Evolutionary conservation across 2,888 invertebrate genomes (phyloP), one percentile per base, ranked within the genome.

Genomic region (Caenorhabditis parvicauda): DNA sequence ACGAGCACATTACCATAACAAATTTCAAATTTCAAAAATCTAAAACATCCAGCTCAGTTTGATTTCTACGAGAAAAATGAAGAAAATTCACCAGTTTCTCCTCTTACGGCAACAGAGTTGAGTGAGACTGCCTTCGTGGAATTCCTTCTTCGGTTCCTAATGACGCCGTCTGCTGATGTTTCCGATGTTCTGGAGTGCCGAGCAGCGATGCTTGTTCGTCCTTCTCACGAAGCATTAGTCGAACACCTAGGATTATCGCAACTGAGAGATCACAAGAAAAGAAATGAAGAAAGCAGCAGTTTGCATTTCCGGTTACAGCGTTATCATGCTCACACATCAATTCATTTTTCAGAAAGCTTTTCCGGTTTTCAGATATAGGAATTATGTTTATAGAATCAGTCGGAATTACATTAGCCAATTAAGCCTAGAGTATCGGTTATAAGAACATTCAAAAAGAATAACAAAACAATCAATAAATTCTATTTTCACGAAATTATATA

Each of bases 191-290:
- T 24, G 51, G 43, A 14, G 61, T 57, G 1, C 54, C 54, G 19
- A 62, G 35, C 28, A 62, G 28, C 3, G 61, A 45, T 12, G 52
- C 24, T n/a, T 57, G 52, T 47, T 62, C 61, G 32, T 62, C 61
- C n/a, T n/a, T n/a, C n/a, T n/a, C n/a, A n/a, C n/a, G n/a, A n/a
- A 61, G 49, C 19, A 62, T 38, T 22, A 62, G 50, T 9, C 61
- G 61, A 6, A 62, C 61, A 19, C 61, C 61, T 62, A n/a, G n/a
- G n/a, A n/a, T n/a, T n/a, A n/a, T n/a, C n/a, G 57, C 14, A 57
- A 53, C 14, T 14, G 21, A 22, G 12, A 17, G 17, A 29, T 12
- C n/a, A 29, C 28, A 45, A 32, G 45, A 5, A 28, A 45, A 32
- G 45, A 22, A 32, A 45, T 28, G 29, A 19, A 29, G 32, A 32